A percentile compares a stretch with the other conserved stretches of the same genome.
Conservation (phyloP, 1,140 invertebrate genomes). For the Papilio polytes region DNA sequence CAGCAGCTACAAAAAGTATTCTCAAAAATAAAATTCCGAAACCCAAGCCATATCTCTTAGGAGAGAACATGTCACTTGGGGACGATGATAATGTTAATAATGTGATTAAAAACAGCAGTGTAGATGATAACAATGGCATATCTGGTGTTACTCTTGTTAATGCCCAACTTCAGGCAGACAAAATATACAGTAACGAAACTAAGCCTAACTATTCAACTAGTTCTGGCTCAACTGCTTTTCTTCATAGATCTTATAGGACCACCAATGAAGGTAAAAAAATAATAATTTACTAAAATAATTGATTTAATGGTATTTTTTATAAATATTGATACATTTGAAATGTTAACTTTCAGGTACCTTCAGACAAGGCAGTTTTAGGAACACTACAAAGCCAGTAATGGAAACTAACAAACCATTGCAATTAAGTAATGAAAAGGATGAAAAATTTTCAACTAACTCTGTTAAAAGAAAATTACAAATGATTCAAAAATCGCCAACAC, state of each 20-base stretch:
- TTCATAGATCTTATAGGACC: conserved; percentile 59
- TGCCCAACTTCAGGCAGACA: conserved; percentile 62
- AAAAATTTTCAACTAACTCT: conserved; percentile 36
- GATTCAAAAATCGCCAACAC: conserved; percentile 51
- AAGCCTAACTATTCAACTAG: conserved; percentile 51
- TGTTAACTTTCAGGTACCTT: conserved; percentile 56
- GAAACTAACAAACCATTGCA: conserved; percentile 5
- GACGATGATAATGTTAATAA: conserved; percentile 47
- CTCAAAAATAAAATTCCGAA: conserved; percentile 89
- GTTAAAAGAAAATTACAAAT: conserved; percentile 48
- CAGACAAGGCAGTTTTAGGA: conserved; percentile 40
- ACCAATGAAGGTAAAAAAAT: conserved; percentile 61
- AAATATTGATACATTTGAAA: not conserved
- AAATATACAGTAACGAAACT: conserved; percentile 55
- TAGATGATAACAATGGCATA: conserved; percentile 40
- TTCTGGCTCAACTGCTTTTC: conserved; percentile 44
- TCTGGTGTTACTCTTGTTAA: conserved; percentile 72
- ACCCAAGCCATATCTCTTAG: conserved; percentile 88
- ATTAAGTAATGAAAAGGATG: conserved; percentile 25
- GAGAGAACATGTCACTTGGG: conserved; percentile 84
- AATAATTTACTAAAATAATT: conserved; percentile 31
- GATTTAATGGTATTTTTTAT: not conserved
- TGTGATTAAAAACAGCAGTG: conserved; percentile 44
- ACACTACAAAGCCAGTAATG: not conserved
- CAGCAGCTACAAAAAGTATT: conserved; percentile 87